phyloP scores from a whole-genome alignment of 1,140 invertebrate species.

The Kradibia gibbosae region DNA sequence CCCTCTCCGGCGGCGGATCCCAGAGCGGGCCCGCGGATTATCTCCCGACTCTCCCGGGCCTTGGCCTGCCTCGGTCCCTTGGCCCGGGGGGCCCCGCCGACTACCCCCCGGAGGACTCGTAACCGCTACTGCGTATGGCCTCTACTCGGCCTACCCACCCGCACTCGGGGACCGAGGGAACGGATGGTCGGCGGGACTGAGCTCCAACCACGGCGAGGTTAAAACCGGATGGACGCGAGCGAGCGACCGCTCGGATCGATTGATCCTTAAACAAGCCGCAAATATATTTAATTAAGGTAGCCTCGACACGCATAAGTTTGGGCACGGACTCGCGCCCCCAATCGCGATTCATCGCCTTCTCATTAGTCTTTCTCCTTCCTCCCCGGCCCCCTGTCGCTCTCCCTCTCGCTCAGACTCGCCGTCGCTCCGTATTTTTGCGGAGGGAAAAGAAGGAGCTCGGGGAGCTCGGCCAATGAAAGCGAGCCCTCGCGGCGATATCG shows the following conservation, averaged over 20 bases:
- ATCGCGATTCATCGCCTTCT: constrained; percentile 50
- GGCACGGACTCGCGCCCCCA: constrained; percentile 16
- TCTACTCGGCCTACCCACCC: too few relatives aligned
- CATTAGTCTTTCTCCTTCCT: constrained; percentile 45
- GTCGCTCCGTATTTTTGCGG: too few relatives aligned
- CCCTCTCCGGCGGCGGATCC: too few relatives aligned
- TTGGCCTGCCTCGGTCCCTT: too few relatives aligned
- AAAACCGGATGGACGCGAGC: background rate
- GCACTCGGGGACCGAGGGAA: background rate
- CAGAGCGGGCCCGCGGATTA: constrained; percentile 8
- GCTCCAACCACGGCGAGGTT: background rate
- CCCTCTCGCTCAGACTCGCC: background rate
- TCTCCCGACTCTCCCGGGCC: too few relatives aligned
- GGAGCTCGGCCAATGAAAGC: constrained; percentile 36
- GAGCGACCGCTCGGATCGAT: constrained; percentile 14
- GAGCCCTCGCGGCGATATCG: constrained; percentile 43
- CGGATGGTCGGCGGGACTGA: background rate
- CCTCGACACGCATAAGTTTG: constrained; percentile 4
- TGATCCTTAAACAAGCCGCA: constrained; percentile 51
- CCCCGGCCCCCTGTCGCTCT: background rate
- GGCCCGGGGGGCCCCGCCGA: too few relatives aligned
- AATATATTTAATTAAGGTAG: constrained; percentile 49
- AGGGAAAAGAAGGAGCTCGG: constrained; percentile 18
- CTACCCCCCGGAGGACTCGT: too few relatives aligned
- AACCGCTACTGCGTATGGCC: too few relatives aligned